phyloP scores from a whole-genome alignment of 2,888 invertebrate genomes.

The Mamestra brassicae region DNA sequence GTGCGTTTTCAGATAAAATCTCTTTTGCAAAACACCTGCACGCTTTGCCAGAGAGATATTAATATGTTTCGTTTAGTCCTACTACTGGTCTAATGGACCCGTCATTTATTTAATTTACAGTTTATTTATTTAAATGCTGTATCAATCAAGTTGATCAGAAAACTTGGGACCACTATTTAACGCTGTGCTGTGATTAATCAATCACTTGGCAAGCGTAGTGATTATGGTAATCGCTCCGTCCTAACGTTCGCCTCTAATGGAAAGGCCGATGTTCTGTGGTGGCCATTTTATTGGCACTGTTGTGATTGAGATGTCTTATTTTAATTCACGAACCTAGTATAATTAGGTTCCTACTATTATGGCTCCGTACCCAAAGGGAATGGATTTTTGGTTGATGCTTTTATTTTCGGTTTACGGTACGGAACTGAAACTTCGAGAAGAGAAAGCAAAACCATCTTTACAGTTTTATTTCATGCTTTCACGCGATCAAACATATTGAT shows the following conservation, averaged over 20 bases:
- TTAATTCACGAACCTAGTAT: slow-evolving; percentile 23
- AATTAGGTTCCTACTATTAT: no score
- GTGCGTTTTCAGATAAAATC: slow-evolving; percentile 8
- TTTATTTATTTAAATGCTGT: slow-evolving; percentile 50
- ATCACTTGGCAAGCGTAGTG: slow-evolving; percentile 57
- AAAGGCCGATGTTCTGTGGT: slow-evolving; percentile 31
- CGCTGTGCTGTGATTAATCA: slow-evolving; percentile 48
- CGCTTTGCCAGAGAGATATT: slow-evolving; percentile 21
- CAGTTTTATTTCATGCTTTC: neutral
- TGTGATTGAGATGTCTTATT: slow-evolving; percentile 45
- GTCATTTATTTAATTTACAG: slow-evolving; percentile 58
- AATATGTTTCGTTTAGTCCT: slow-evolving; percentile 33
- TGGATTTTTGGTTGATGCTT: no score
- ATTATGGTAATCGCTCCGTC: slow-evolving; percentile 50
- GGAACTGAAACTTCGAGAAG: no score
- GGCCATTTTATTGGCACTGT: slow-evolving; percentile 43
- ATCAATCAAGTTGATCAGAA: slow-evolving; percentile 56
- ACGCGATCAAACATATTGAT: neutral
- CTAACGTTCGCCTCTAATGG: slow-evolving; percentile 33
- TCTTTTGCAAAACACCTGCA: slow-evolving; percentile 31
- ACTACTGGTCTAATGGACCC: slow-evolving; percentile 21
- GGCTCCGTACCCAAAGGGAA: no score
- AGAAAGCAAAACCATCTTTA: no score
- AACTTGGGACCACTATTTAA: slow-evolving; percentile 56
- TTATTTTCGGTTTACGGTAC: no score